These are phyloP conservation scores for Chaetogeoica ovagalla DNA, from an alignment of 2,888 invertebrate species.

Conservation along the genomic window DNA sequence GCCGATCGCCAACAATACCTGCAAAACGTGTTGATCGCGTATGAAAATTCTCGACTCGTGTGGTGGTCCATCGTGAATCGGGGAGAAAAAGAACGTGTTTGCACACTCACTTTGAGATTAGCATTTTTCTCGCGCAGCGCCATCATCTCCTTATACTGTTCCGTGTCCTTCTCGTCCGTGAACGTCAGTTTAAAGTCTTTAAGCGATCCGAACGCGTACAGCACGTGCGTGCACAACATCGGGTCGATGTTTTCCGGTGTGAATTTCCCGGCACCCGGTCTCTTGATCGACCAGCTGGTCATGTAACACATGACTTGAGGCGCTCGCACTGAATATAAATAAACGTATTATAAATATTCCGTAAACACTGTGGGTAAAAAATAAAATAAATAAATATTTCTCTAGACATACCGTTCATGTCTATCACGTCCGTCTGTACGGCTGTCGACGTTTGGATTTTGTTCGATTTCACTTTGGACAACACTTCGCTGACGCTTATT, in stretches of 20 bases:
- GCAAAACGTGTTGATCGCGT: conserved; percentile 14
- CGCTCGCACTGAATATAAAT: conserved; percentile 71
- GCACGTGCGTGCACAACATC: conserved; percentile 87
- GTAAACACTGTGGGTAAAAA: too few relatives aligned
- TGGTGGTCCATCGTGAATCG: too few relatives aligned
- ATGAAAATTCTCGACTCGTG: too few relatives aligned
- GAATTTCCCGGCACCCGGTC: conserved; percentile 85
- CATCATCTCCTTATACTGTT: conserved; percentile 83
- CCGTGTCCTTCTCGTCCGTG: conserved; percentile 78
- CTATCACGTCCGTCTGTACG: conserved; percentile 61
- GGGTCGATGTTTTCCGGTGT: conserved; percentile 87
- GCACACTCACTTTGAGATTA: conserved; percentile 73
- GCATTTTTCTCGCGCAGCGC: conserved; percentile 85
- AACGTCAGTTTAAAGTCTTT: conserved; percentile 82
- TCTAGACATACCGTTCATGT: conserved; percentile 68
- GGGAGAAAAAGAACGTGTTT: too few relatives aligned
- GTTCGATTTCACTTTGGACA: conserved; percentile 68
- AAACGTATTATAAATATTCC: conserved; percentile 43
- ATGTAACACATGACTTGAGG: conserved; percentile 92
- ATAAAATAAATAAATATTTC: not conserved
- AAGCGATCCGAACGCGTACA: conserved; percentile 91
- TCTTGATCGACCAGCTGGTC: conserved; percentile 94
- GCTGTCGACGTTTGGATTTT: conserved; percentile 63
- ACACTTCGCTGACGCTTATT: conserved; percentile 73
- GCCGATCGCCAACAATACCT: conserved; percentile 84